phyloP scores from a whole-genome alignment of 30 jellyfish, hydroid and myxozoan genomes.

The Hydractinia symbiolongicarpus region DNA sequence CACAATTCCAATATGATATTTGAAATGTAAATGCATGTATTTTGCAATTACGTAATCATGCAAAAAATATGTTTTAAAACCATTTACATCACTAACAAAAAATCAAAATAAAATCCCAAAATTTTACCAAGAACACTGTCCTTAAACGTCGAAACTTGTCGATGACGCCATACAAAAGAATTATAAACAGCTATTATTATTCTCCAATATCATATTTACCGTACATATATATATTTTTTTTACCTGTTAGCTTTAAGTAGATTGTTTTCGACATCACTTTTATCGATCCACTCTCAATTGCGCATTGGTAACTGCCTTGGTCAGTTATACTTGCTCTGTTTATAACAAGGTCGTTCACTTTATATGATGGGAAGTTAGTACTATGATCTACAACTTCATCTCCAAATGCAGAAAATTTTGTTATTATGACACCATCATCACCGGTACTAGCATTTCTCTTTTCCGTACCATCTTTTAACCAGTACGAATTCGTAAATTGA shows the following conservation, averaged over 20 bases:
- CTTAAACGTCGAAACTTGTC: too few species aligned
- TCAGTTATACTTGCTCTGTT: background rate
- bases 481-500: background rate
- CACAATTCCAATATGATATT: too few species aligned
- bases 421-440: background rate
- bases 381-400: background rate
- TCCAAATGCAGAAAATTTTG: background rate
- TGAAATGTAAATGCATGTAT: too few species aligned
- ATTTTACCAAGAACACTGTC: too few species aligned
- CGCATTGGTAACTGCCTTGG: background rate
- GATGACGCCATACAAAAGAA: too few species aligned
- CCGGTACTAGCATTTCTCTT: background rate
- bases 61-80: too few species aligned
- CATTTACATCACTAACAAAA: too few species aligned
- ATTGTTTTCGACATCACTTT: background rate
- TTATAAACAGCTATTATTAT: too few species aligned
- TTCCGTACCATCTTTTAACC: constrained; percentile 18
- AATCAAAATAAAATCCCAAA: too few species aligned
- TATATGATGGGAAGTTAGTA: background rate
- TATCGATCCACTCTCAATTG: background rate
- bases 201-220: too few species aligned
- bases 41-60: too few species aligned
- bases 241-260: background rate
- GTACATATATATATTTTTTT: background rate
- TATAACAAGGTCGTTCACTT: background rate